phyloP scores from a whole-genome alignment of 2,888 invertebrate species.

The Chydorus sphaericus region DNA sequence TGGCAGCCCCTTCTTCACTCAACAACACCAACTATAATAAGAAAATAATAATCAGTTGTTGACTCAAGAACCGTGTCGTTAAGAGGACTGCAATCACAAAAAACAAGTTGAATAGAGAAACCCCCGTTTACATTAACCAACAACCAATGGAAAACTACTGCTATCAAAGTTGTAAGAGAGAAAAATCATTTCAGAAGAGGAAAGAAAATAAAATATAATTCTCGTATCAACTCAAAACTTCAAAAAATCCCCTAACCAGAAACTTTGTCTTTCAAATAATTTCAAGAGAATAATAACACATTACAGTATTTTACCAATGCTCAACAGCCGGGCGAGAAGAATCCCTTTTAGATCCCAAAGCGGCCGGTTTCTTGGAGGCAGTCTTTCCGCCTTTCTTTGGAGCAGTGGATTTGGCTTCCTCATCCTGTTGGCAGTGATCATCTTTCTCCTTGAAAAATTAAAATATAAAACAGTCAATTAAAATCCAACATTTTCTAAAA shows the following conservation, averaged over 20 bases:
- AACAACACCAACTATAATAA: conserved; percentile 26
- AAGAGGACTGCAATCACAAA: too few relatives aligned
- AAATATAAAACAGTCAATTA: neutral
- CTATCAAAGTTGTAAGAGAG: too few relatives aligned
- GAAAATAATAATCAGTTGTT: conserved; percentile 21
- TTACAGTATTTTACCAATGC: conserved; percentile 13
- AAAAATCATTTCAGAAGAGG: too few relatives aligned
- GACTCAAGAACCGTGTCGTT: too few relatives aligned
- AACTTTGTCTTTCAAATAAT: neutral
- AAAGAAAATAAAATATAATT: neutral
- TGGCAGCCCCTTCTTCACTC: conserved; percentile 30
- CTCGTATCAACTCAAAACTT: conserved; percentile 22
- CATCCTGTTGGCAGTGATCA: neutral
- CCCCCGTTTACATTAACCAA: too few relatives aligned
- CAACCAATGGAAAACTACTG: too few relatives aligned
- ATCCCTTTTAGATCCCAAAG: neutral
- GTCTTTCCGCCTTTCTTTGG: neutral
- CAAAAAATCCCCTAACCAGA: conserved; percentile 23
- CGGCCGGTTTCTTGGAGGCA: neutral
- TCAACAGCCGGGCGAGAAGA: conserved; percentile 12
- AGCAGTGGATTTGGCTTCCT: conserved; percentile 6
- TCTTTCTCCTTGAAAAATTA: neutral
- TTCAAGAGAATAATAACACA: neutral
- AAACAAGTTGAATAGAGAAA: too few relatives aligned
- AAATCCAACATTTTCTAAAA: neutral